Evolutionary conservation across 2,888 invertebrate genomes (phyloP).

Genomic region (Lamellibrachia columna): DNA sequence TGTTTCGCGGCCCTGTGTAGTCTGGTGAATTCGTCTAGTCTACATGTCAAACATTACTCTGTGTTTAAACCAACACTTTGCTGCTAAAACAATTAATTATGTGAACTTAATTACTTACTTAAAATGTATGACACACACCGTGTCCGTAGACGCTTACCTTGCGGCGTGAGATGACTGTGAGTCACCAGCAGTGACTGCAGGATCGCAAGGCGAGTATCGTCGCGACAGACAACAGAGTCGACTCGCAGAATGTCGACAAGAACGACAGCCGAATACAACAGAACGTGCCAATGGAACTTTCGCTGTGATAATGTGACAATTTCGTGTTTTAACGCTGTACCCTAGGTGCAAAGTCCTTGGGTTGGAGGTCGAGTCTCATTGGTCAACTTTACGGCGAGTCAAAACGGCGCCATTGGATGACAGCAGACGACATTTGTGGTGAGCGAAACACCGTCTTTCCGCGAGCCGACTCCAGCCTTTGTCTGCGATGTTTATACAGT

Average conservation of each 20-base stretch:
- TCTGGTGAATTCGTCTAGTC: background rate
- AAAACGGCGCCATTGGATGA: background rate
- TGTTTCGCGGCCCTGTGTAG: background rate
- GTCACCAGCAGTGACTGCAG: background rate
- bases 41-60: background rate
- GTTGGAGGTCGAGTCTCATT: background rate
- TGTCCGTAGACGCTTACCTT: background rate
- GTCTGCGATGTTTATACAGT: background rate
- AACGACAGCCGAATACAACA: background rate
- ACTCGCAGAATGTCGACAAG: background rate
- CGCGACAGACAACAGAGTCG: background rate
- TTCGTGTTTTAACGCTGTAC: background rate
- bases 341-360: background rate
- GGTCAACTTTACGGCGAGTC: background rate
- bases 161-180: background rate
- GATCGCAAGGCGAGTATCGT: background rate
- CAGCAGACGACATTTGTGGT: background rate
- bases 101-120: background rate
- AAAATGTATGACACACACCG: background rate
- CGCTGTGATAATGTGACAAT: background rate
- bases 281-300: background rate
- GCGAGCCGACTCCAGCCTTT: background rate
- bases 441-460: background rate
- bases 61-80: background rate
- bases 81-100: background rate